These are phyloP conservation scores for Mergus octosetaceus DNA, from an alignment of 2,797 vertebrate species.

Conservation along the genomic window DNA sequence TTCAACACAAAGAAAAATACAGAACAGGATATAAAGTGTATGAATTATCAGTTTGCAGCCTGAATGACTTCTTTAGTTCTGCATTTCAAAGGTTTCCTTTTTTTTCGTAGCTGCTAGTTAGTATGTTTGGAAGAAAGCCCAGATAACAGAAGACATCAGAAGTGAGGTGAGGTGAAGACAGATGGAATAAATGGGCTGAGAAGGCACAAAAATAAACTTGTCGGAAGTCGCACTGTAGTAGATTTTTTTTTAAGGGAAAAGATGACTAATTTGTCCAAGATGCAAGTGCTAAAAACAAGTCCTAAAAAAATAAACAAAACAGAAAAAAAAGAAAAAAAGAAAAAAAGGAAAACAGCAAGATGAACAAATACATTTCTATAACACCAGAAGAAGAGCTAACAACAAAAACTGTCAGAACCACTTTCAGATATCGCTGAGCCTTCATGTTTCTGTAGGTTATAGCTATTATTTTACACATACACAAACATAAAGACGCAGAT, in stretches of 20 bases:
- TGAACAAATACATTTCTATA: not conserved
- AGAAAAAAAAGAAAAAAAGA: not conserved
- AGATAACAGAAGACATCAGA: slow-evolving; percentile 63
- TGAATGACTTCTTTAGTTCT: slow-evolving; percentile 55
- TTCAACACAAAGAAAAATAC: slow-evolving; percentile 32
- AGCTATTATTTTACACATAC: not conserved
- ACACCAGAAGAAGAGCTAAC: not conserved
- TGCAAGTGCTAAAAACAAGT: slow-evolving; percentile 8
- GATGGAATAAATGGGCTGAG: slow-evolving; percentile 61
- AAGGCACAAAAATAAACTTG: slow-evolving; percentile 53
- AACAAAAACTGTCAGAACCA: not conserved
- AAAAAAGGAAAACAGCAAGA: not conserved
- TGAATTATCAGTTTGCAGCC: slow-evolving; percentile 53
- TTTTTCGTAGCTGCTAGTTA: slow-evolving; percentile 57
- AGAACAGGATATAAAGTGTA: slow-evolving; percentile 41
- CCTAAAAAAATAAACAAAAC: not conserved
- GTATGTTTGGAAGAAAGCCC: slow-evolving; percentile 64
- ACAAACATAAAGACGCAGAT: not conserved
- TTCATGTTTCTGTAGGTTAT: not conserved
- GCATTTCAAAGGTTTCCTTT: slow-evolving; percentile 60
- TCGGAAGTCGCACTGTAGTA: slow-evolving; percentile 34
- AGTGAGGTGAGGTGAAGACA: slow-evolving; percentile 63
- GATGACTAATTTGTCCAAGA: slow-evolving; percentile 36
- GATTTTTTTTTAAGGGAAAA: slow-evolving; percentile 28
- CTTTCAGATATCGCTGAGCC: not conserved